Conservation (phyloP, 2,888 invertebrate species). For the Mongoloraphidia duomilia region DNA sequence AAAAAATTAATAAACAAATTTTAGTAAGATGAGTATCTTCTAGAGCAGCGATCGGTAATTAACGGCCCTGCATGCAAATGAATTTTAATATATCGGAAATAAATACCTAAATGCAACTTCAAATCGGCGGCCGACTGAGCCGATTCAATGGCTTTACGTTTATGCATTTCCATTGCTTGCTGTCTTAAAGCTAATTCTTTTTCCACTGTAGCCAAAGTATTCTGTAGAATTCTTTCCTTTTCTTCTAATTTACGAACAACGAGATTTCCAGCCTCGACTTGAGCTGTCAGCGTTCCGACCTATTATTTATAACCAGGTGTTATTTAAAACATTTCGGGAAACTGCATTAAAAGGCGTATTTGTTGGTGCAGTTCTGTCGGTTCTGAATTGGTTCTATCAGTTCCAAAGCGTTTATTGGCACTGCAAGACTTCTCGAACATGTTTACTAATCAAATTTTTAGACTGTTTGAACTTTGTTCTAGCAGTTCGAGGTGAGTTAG, state of each 20-base stretch:
- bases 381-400: no score
- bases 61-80: background rate
- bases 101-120: constrained; percentile 74
- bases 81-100: constrained; percentile 2
- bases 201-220: constrained; percentile 82
- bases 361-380: no score
- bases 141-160: constrained; percentile 92
- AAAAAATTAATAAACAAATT: constrained; percentile 8
- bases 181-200: constrained; percentile 86
- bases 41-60: no score
- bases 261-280: constrained; percentile 88
- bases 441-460: no score
- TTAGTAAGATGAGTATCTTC: no score
- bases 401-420: no score
- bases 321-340: no score
- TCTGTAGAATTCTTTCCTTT: constrained; percentile 85
- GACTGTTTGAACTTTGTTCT: no score
- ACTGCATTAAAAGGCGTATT: no score
- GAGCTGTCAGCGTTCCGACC: constrained; percentile 65
- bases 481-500: no score
- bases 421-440: no score
- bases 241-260: constrained; percentile 91
- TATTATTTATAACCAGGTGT: constrained; percentile 26
- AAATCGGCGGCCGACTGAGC: constrained; percentile 95
- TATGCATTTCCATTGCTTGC: constrained; percentile 96